Evolutionary conservation across 2,113 vertebrate genomes (phyloP).

Genomic region (Globicephala melas): DNA sequence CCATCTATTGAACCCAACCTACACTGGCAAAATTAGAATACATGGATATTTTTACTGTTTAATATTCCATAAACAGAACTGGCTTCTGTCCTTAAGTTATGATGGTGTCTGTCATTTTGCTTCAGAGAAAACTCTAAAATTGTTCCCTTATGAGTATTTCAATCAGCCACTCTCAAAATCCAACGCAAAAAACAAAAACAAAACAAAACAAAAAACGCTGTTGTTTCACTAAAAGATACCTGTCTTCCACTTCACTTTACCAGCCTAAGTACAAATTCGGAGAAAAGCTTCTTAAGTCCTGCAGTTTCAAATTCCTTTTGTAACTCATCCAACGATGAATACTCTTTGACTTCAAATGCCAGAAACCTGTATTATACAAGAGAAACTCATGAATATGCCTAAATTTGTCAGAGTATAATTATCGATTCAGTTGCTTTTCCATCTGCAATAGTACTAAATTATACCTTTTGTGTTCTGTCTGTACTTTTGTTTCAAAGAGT

Average conservation of each 20-base stretch:
- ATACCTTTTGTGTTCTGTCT: conserved; percentile 85
- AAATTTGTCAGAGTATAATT: conserved; percentile 81
- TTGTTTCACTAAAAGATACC: conserved; percentile 42
- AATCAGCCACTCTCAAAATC: conserved; percentile 34
- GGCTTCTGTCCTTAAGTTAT: conserved; percentile 45
- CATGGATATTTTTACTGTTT: not conserved
- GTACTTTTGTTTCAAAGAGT: conserved; percentile 85
- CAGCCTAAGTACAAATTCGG: conserved; percentile 81
- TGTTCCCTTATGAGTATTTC: conserved; percentile 29
- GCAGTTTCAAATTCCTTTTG: conserved; percentile 86
- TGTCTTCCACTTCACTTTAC: conserved; percentile 72
- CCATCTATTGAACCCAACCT: conserved; percentile 23
- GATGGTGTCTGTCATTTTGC: conserved; percentile 24
- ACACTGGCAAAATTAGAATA: conserved; percentile 54
- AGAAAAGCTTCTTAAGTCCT: conserved; percentile 82
- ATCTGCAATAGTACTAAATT: conserved; percentile 81
- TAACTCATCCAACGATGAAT: conserved; percentile 82
- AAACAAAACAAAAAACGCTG: not conserved
- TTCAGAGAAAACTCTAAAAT: conserved; percentile 56
- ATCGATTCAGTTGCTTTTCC: conserved; percentile 79
- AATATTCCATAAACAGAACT: conserved; percentile 46
- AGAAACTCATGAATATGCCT: conserved; percentile 77
- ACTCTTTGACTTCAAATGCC: conserved; percentile 88
- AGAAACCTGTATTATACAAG: conserved; percentile 83
- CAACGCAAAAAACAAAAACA: not conserved